phyloP scores from a whole-genome alignment of 2,113 vertebrate species.

The Picathartes gymnocephalus region DNA sequence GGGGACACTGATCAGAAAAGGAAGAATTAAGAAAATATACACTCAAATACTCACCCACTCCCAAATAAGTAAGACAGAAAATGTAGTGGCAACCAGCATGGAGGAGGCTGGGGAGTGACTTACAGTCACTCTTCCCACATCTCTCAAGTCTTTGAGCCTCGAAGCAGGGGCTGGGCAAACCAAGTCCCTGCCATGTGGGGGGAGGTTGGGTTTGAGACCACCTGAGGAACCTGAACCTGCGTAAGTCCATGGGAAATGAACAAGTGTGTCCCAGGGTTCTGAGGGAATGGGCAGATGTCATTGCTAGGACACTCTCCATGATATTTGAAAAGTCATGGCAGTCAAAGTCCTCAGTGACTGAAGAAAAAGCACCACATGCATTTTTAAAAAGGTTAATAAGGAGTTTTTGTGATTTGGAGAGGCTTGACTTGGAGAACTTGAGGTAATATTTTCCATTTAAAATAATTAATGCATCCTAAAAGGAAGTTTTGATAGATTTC shows the following conservation, averaged over 20 bases:
- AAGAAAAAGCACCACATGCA: fast-evolving
- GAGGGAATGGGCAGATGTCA: not conserved
- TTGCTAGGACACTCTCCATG: not conserved
- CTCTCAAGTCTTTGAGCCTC: not conserved
- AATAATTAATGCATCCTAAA: not conserved
- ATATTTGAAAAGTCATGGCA: not conserved
- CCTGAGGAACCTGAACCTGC: not conserved
- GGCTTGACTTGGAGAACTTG: not conserved
- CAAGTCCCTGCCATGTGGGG: not conserved
- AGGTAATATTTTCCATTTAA: not conserved
- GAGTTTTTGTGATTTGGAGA: not conserved
- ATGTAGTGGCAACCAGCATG: not conserved
- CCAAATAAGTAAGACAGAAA: not conserved
- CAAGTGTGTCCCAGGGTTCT: not conserved
- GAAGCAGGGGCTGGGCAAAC: not conserved
- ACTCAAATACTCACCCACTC: too few species aligned
- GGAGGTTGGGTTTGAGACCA: not conserved
- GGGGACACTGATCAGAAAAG: not conserved
- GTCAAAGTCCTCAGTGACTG: fast-evolving
- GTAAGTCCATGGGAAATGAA: not conserved
- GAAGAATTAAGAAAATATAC: not conserved
- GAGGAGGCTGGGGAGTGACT: not conserved
- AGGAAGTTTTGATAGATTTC: not conserved
- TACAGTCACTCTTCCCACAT: not conserved
- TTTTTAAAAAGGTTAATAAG: not conserved